These are phyloP conservation scores for Athalia circularis DNA, from an alignment of 2,888 invertebrate species.

Conservation along the genomic window DNA sequence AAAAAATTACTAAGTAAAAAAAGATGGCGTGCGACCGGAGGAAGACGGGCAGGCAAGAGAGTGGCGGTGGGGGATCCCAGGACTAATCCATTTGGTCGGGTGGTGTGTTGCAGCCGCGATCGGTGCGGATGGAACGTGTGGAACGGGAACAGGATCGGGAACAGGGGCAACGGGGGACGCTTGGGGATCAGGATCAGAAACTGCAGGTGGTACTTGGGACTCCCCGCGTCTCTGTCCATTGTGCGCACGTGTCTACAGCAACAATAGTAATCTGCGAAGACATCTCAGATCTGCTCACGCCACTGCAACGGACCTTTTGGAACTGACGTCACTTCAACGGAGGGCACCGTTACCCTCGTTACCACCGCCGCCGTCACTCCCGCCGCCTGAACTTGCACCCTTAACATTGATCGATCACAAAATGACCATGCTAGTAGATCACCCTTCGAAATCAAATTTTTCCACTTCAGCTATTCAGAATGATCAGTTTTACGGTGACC, in stretches of 20 bases:
- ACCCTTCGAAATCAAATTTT: conserved; percentile 9
- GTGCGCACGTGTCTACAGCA: conserved; percentile 67
- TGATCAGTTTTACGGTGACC: conserved; percentile 15
- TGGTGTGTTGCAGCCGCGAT: conserved; percentile 64
- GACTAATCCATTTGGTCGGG: conserved; percentile 64
- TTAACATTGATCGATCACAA: conserved; percentile 17
- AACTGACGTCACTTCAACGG: conserved; percentile 62
- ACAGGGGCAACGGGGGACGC: conserved; percentile 46
- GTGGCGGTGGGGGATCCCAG: conserved; percentile 47
- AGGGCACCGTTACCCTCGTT: conserved; percentile 32
- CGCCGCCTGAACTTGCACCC: conserved; percentile 34
- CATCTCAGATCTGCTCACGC: conserved; percentile 63
- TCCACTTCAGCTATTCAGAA: not conserved
- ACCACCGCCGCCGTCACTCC: conserved; percentile 16
- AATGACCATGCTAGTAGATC: conserved; percentile 4
- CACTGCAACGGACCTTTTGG: conserved; percentile 61
- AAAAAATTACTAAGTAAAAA: not conserved
- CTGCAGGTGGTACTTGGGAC: conserved; percentile 62
- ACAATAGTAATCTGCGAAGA: conserved; percentile 68
- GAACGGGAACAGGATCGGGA: conserved; percentile 48
- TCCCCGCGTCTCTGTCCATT: conserved; percentile 66
- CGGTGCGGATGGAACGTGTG: conserved; percentile 48
- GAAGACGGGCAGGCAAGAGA: conserved; percentile 34
- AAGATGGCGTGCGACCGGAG: not conserved
- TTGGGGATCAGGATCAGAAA: conserved; percentile 52